These are phyloP conservation scores for Teleogryllus oceanicus DNA, from an alignment of 2,888 invertebrate genomes.

Conservation along the genomic window DNA sequence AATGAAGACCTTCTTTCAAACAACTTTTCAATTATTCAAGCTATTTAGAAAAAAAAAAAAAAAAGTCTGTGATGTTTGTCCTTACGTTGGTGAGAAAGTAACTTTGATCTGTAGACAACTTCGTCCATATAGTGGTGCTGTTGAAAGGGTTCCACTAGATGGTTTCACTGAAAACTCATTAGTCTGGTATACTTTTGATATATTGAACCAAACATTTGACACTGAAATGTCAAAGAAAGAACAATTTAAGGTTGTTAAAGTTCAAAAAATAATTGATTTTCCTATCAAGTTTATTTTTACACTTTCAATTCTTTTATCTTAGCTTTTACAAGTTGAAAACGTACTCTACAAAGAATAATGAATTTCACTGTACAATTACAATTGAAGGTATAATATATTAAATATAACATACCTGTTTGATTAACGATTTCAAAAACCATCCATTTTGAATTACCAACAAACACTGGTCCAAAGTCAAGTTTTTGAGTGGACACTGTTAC, in stretches of 20 bases:
- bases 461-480: conserved; percentile 42
- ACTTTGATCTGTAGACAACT: neutral
- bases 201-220: conserved; percentile 6
- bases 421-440: conserved; percentile 40
- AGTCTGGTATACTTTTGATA: neutral
- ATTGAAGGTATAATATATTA: too few relatives aligned
- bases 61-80: neutral
- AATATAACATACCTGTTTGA: conserved; percentile 36
- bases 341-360: too few relatives aligned
- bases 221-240: neutral
- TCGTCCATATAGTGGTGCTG: neutral
- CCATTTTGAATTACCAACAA: conserved; percentile 40
- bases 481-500: conserved; percentile 39
- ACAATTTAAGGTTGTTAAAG: too few relatives aligned
- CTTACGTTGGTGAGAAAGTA: neutral
- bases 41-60: neutral
- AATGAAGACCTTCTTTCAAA: neutral
- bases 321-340: too few relatives aligned
- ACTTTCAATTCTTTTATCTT: too few relatives aligned
- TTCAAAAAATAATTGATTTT: too few relatives aligned
- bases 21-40: neutral
- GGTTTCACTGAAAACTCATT: neutral
- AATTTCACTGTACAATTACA: too few relatives aligned
- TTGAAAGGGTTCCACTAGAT: neutral
- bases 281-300: too few relatives aligned